Base-by-base conservation (phyloP, 1,140 invertebrate genomes). In the Aphaenogaster floridana region DNA sequence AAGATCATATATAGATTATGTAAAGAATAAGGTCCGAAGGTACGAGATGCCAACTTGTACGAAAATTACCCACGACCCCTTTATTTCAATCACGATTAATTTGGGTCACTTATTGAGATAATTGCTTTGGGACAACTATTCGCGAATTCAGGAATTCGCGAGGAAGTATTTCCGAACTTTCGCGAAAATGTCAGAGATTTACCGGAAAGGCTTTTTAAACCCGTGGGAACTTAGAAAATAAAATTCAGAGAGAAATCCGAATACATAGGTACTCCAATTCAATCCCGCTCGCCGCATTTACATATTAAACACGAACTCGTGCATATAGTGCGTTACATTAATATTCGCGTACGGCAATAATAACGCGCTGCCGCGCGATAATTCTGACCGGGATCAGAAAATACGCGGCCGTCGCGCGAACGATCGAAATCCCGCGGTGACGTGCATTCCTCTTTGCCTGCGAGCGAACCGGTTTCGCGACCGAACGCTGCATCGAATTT, bases 351-450 rank as follows among this genome's bases (percentile, higher is more conserved):
- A 42, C 36, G 36, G 11, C 72, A 63, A 76, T 84, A 76, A 76
- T 50, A 76, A 59, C 9, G n/a, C 59, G 64, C 64, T 84, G 15
- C 17, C 42, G 54, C 54, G 69, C 54, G 54, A 81, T 81, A 72
- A 81, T 84, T 84, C 50, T n/a, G 39, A 74, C 11, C 42, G 69
- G 34, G 54, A 84, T 84, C 69, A 74, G 69, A 76, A 84, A 84
- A 84, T 84, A 76, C 45, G 61, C 77, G 54, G 61, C 36, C 54
- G 61, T 80, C 68, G 54, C 52, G 28, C 66, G 45, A 61, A 48
- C 80, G 68, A 83, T 83, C 68, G 80, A 84, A 84, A 84, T 74
- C 54, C 57, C 69, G n/a, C 69, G 80, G 69, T 84, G 80, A 84
- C 80, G 68, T 72, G 80, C 80, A 76, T 76, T 61, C 69, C 69